Conservation (phyloP, 2,797 vertebrate genomes). For the Cynodonichthys magdalenae region DNA sequence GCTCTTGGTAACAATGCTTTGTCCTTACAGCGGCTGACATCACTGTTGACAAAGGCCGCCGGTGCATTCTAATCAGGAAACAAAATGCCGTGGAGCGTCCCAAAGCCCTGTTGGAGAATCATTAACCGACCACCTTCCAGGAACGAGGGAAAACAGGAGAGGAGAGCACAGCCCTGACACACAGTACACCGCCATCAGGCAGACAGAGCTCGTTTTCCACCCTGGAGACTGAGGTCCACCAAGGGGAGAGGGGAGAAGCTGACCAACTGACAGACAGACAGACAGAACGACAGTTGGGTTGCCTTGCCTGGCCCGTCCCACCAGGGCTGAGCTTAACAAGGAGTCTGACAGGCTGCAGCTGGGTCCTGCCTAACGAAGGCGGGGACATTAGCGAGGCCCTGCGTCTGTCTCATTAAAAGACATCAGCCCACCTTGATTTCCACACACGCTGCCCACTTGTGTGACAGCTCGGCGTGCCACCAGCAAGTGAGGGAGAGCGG, state of each 20-base stretch:
- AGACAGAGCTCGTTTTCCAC: slow-evolving; percentile 79
- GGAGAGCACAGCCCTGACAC: slow-evolving; percentile 81
- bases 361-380: slow-evolving; percentile 92
- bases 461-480: slow-evolving; percentile 91
- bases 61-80: slow-evolving; percentile 96
- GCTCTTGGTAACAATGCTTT: slow-evolving; percentile 92
- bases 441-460: slow-evolving; percentile 85
- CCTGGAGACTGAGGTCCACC: slow-evolving; percentile 87
- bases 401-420: slow-evolving; percentile 99
- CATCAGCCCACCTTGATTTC: slow-evolving; percentile 97
- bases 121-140: slow-evolving; percentile 87
- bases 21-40: slow-evolving; percentile 90
- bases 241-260: slow-evolving; percentile 87
- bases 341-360: slow-evolving; percentile 96
- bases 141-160: slow-evolving; percentile 58
- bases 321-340: slow-evolving; percentile 80
- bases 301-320: slow-evolving; percentile 69
- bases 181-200: slow-evolving; percentile 86
- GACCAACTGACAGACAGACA: slow-evolving; percentile 82
- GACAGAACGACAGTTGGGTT: slow-evolving; percentile 84
- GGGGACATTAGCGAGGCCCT: slow-evolving; percentile 94
- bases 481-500: slow-evolving; percentile 79
- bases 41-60: slow-evolving; percentile 94
- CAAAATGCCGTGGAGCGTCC: slow-evolving; percentile 89
- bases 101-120: slow-evolving; percentile 87